Evolutionary conservation across 2,797 vertebrate species (phyloP).

Genomic region (Gambusia yucatana): DNA sequence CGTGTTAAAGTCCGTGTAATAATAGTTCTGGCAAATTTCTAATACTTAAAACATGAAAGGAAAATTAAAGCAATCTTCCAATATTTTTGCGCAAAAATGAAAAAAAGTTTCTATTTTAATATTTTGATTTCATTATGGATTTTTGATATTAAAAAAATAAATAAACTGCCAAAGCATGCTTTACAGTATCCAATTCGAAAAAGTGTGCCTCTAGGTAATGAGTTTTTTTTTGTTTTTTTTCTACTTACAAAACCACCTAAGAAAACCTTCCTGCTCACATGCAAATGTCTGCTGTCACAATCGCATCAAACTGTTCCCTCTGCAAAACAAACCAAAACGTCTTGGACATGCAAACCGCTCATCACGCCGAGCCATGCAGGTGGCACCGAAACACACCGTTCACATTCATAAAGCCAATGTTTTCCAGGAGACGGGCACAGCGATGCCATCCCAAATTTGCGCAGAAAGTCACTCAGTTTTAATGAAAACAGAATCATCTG

Average conservation of each 20-base stretch:
- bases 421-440: not conserved
- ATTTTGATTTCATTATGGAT: not conserved
- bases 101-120: not conserved
- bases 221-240: not conserved
- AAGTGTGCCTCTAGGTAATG: not conserved
- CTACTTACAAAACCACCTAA: not conserved
- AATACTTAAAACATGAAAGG: not conserved
- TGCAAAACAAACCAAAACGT: not conserved
- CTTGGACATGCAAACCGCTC: not conserved
- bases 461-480: not conserved
- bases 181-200: not conserved
- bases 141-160: not conserved
- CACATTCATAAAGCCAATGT: not conserved
- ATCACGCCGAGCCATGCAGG: not conserved
- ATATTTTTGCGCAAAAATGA: not conserved
- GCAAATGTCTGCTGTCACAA: not conserved
- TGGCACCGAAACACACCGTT: not conserved
- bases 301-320: not conserved
- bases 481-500: not conserved
- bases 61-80: not conserved
- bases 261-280: not conserved
- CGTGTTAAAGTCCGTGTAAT: too few relatives aligned
- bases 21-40: not conserved
- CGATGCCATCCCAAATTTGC: not conserved
- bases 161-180: not conserved